Conservation (phyloP, 2,888 invertebrate species). For the Agrochola lychnidis region DNA sequence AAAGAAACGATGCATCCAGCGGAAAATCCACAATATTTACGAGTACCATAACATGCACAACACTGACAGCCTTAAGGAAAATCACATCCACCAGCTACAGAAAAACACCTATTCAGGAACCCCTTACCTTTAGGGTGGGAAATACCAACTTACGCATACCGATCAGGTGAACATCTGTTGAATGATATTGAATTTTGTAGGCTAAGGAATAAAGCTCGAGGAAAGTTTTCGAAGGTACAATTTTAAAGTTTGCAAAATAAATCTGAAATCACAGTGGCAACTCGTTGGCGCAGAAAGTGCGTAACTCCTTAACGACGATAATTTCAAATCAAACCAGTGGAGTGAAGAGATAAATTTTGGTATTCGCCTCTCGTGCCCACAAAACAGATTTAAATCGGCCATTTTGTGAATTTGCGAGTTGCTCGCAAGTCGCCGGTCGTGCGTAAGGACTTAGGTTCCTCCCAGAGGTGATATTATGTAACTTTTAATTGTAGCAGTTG, state of each 20-base stretch:
- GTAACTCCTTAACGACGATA: constrained; percentile 84
- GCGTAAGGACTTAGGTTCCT: constrained; percentile 45
- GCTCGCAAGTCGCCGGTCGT: constrained; percentile 57
- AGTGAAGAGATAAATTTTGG: constrained; percentile 82
- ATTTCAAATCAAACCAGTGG: constrained; percentile 82
- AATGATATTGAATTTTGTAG: constrained; percentile 46
- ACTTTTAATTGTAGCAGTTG: constrained; percentile 63
- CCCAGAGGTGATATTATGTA: constrained; percentile 62
- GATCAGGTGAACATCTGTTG: constrained; percentile 28
- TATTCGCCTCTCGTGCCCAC: constrained; percentile 71
- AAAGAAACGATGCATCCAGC: constrained; percentile 62
- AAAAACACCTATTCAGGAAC: constrained; percentile 73
- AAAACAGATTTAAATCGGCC: constrained; percentile 84
- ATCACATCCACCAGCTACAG: constrained; percentile 71
- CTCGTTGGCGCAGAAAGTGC: constrained; percentile 81
- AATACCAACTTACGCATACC: constrained; percentile 60
- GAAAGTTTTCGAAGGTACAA: constrained; percentile 34
- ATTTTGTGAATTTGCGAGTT: constrained; percentile 70
- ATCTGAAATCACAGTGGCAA: constrained; percentile 82
- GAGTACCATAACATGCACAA: constrained; percentile 75
- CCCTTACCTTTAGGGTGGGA: constrained; percentile 78
- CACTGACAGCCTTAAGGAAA: constrained; percentile 76
- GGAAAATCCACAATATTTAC: constrained; percentile 74
- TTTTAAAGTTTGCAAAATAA: constrained; percentile 75
- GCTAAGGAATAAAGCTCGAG: neutral